A percentile compares a stretch with the other conserved stretches of the same genome.
Conservation (phyloP, 2,888 invertebrate species). For the Stratiomys singularior region DNA sequence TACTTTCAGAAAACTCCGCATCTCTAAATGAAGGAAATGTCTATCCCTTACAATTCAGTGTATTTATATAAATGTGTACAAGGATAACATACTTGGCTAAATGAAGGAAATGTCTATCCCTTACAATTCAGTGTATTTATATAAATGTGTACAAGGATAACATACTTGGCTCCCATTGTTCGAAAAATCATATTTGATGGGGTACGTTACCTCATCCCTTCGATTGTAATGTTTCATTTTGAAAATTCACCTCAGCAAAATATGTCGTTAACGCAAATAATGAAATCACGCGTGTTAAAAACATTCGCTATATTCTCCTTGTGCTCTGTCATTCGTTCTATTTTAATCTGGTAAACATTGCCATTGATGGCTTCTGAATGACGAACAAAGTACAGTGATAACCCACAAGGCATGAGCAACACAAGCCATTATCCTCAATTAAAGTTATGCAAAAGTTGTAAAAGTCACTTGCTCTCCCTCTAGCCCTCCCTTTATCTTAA, state of each 20-base stretch:
- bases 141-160: no score
- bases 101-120: no score
- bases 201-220: no score
- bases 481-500: constrained; percentile 22
- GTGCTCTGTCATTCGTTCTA: background rate
- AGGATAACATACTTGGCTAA: no score
- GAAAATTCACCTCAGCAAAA: constrained; percentile 5
- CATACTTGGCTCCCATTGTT: no score
- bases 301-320: background rate
- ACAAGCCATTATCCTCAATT: constrained; percentile 7
- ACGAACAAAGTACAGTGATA: background rate
- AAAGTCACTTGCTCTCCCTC: background rate
- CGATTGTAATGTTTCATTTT: no score
- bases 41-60: no score
- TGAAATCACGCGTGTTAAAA: background rate
- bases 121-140: no score
- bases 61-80: no score
- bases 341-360: constrained; percentile 20
- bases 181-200: no score
- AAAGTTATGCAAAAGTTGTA: constrained; percentile 37
- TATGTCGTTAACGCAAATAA: constrained; percentile 25
- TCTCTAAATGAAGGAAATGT: no score
- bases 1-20: no score
- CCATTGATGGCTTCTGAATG: background rate
- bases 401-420: background rate